Evolutionary conservation across 2,113 vertebrate species (phyloP).

Genomic region (Chitala chitala): DNA sequence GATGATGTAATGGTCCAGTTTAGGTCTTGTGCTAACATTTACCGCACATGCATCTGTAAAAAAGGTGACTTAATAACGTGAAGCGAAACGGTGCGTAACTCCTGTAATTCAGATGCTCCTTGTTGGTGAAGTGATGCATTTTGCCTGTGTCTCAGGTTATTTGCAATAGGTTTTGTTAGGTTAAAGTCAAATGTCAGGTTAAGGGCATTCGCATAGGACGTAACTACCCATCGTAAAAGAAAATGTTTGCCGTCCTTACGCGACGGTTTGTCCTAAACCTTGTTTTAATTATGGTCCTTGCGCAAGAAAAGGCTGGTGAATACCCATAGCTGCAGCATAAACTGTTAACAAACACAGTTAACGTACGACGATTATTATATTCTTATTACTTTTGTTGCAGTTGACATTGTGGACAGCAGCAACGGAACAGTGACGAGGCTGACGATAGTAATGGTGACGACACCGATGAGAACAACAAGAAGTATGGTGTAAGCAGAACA

Average conservation of each 20-base stretch:
- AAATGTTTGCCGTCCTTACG: not conserved
- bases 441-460: not conserved
- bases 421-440: not conserved
- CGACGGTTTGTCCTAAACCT: not conserved
- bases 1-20: constrained; percentile 48
- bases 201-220: not conserved
- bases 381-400: too few species aligned
- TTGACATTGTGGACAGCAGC: not conserved
- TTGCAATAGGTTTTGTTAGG: not conserved
- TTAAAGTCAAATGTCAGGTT: not conserved
- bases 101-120: not conserved
- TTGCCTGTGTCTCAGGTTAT: constrained; percentile 10
- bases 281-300: not conserved
- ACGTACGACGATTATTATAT: not conserved
- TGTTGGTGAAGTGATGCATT: not conserved
- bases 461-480: too few species aligned
- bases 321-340: not conserved
- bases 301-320: too few species aligned
- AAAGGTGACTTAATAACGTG: constrained; percentile 18
- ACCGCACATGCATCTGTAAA: constrained; percentile 29
- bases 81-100: not conserved
- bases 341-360: not conserved
- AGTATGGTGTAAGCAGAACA: too few species aligned
- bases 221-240: not conserved
- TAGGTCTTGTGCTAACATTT: constrained; percentile 26